A percentile compares a stretch with the other conserved stretches of the same genome.
Conservation (phyloP, 2,888 invertebrate species). For the Ichneumoninae sp. region DNA sequence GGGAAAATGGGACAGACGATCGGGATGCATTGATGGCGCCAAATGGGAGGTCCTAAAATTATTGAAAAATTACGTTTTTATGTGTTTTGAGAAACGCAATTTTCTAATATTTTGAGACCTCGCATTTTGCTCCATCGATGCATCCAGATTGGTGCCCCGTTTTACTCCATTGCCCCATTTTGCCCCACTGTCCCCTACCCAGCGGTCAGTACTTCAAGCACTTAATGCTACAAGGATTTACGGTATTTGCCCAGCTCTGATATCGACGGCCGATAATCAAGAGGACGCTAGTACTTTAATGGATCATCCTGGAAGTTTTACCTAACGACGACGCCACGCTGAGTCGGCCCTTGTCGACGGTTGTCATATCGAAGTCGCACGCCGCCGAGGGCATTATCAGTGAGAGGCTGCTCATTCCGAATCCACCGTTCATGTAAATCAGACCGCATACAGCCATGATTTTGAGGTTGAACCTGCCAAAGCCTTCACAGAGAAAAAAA, state of each 20-base stretch:
- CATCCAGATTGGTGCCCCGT: no score
- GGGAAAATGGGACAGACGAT: no score
- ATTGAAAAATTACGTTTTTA: no score
- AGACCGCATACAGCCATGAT: conserved; percentile 91
- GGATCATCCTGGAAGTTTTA: conserved; percentile 75
- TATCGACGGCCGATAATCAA: background rate
- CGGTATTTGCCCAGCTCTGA: background rate
- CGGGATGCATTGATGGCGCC: no score
- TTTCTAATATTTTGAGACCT: no score
- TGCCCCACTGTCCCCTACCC: no score
- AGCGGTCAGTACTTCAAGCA: no score
- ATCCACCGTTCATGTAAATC: conserved; percentile 93
- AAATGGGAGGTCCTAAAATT: no score
- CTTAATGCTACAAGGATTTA: no score
- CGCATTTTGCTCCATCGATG: no score
- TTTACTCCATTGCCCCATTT: no score
- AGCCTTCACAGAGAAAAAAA: conserved; percentile 85
- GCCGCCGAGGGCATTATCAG: conserved; percentile 93
- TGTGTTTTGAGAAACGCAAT: no score
- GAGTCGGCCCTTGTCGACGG: conserved; percentile 91
- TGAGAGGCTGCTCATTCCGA: conserved; percentile 92
- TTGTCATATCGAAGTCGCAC: conserved; percentile 92
- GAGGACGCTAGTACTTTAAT: background rate
- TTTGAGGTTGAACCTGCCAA: conserved; percentile 93
- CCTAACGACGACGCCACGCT: conserved; percentile 92